These are phyloP conservation scores for Coregonus ussuriensis DNA, from an alignment of 2,797 vertebrate genomes.

Conservation along the genomic window DNA sequence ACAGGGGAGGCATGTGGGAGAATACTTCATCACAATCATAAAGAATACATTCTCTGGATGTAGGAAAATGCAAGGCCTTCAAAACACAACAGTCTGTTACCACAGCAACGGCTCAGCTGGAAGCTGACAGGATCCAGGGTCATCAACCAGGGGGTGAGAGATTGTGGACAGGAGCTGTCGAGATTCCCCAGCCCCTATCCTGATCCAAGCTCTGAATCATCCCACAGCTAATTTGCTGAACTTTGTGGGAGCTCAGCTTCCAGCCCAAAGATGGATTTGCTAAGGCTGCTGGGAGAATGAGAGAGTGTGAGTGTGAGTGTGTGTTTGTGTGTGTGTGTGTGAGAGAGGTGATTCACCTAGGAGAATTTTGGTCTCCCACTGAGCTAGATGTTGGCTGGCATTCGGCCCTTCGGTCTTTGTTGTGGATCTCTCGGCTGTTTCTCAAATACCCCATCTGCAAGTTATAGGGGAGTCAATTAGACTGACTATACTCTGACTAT, in stretches of 20 bases:
- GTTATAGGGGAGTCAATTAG: neutral
- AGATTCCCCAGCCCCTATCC: neutral
- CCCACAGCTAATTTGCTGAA: neutral
- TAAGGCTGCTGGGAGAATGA: neutral
- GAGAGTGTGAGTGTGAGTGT: no score
- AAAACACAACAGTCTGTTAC: constrained; percentile 2
- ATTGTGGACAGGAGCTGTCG: neutral
- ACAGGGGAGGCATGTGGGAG: neutral
- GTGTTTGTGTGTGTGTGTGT: no score
- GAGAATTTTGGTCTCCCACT: no score
- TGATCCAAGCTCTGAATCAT: constrained; percentile 6
- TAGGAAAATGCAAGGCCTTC: neutral
- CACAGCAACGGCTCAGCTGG: neutral
- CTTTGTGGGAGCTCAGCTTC: no score
- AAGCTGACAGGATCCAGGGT: neutral
- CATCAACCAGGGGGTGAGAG: neutral
- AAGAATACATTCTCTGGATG: neutral
- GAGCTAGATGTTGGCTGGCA: constrained; percentile 3
- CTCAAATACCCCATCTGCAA: neutral
- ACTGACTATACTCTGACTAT: constrained; percentile 1
- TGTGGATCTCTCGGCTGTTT: neutral
- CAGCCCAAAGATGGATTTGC: neutral
- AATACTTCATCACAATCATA: neutral
- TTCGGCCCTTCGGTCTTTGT: constrained; percentile 2
- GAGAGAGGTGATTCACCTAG: no score